Percentiles rank a stretch among this genome's conserved stretches.
Evolutionary conservation across 2,888 invertebrate genomes (phyloP).

Genomic region (Anthophora plumipes): DNA sequence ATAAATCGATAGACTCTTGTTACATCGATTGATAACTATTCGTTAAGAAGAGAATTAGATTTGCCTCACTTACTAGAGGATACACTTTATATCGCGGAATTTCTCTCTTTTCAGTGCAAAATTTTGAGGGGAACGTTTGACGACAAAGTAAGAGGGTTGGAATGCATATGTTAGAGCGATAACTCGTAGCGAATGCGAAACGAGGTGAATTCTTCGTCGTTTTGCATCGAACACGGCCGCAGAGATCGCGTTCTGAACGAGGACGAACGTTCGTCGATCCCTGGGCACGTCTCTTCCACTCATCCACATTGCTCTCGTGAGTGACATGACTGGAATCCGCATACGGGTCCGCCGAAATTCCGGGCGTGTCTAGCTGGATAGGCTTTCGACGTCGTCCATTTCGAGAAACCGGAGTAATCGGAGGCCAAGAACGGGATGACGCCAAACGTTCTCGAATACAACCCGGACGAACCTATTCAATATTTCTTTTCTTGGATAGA

Average conservation of each 20-base stretch:
- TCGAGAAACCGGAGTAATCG: constrained; percentile 60
- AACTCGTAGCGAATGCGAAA: not conserved
- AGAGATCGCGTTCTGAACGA: constrained; percentile 11
- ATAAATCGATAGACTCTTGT: no score
- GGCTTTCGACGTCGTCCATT: constrained; percentile 54
- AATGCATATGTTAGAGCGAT: not conserved
- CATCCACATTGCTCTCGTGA: constrained; percentile 65
- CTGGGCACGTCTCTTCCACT: constrained; percentile 46
- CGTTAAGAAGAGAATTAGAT: no score
- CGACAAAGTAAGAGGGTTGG: no score
- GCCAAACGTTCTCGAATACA: constrained; percentile 35
- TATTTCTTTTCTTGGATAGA: constrained; percentile 30
- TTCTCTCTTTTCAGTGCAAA: not conserved
- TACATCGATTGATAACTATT: no score
- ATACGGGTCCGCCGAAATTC: constrained; percentile 65
- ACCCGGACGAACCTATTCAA: constrained; percentile 24
- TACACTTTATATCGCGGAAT: not conserved
- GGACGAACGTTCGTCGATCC: constrained; percentile 22
- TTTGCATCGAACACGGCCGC: constrained; percentile 5
- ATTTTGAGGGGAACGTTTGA: not conserved
- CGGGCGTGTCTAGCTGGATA: constrained; percentile 56
- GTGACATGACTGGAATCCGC: constrained; percentile 62
- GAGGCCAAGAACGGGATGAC: constrained; percentile 31
- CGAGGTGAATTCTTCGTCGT: constrained; percentile 1
- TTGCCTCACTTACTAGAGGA: no score